Conservation (phyloP, 1,140 invertebrate genomes). For the Cyphomyrmex costatus region DNA sequence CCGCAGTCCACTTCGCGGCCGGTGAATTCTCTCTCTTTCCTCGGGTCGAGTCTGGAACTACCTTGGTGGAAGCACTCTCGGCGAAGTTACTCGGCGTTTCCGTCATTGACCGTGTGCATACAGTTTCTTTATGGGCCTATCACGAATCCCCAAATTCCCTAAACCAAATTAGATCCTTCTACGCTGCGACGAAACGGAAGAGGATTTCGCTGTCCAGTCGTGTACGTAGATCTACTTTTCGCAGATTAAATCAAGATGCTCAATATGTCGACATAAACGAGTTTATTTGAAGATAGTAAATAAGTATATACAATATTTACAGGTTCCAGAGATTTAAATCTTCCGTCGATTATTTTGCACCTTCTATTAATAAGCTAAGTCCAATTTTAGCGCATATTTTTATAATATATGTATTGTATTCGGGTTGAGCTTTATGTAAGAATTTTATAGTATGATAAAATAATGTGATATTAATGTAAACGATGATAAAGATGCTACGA, state of each 20-base stretch:
- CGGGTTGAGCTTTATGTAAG: too few species aligned
- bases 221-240: background rate
- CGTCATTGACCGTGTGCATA: constrained; percentile 25
- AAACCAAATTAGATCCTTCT: constrained; percentile 52
- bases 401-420: too few species aligned
- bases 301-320: background rate
- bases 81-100: constrained; percentile 40
- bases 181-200: background rate
- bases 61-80: constrained; percentile 42
- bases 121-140: constrained; percentile 24
- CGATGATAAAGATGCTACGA: too few species aligned
- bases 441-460: too few species aligned
- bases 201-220: background rate
- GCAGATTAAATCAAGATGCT: background rate
- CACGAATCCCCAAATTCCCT: constrained; percentile 46
- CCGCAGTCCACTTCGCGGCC: constrained; percentile 46
- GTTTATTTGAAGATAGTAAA: background rate
- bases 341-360: too few species aligned
- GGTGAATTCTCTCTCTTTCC: constrained; percentile 26
- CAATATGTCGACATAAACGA: background rate
- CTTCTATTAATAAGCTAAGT: too few species aligned
- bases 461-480: too few species aligned
- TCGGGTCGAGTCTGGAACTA: background rate
- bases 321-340: background rate
- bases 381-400: too few species aligned